These are phyloP conservation scores for Lycaena phlaeas DNA, from an alignment of 2,888 invertebrate species.

Conservation along the genomic window DNA sequence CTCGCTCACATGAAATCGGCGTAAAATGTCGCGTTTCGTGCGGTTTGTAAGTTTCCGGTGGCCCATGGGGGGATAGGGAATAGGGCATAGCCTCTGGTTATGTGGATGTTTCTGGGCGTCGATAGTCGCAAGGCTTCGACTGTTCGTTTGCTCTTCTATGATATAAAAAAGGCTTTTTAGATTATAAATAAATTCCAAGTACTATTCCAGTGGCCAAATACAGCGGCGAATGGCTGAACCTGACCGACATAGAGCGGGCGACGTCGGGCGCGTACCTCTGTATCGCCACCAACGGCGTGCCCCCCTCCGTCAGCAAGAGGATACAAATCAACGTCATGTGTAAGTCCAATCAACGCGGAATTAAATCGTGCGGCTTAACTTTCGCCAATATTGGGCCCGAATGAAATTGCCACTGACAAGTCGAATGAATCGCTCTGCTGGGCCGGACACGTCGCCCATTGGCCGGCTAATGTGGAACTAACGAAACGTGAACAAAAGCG, in stretches of 20 bases:
- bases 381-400: constrained; percentile 13
- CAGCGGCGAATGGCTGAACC: constrained; percentile 69
- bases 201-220: constrained; percentile 63
- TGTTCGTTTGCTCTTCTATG: too few species aligned
- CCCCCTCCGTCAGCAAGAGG: constrained; percentile 63
- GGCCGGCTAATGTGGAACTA: constrained; percentile 11
- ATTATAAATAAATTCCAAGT: too few species aligned
- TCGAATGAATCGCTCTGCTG: constrained; percentile 22
- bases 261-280: constrained; percentile 78
- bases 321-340: constrained; percentile 72
- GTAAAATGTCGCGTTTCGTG: too few species aligned
- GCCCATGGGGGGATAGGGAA: too few species aligned
- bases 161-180: too few species aligned
- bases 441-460: constrained; percentile 21
- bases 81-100: too few species aligned
- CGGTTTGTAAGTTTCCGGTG: too few species aligned
- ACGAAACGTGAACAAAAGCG: constrained; percentile 7
- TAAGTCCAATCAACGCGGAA: constrained; percentile 39
- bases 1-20: too few species aligned
- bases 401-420: constrained; percentile 22
- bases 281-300: constrained; percentile 77
- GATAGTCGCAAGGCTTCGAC: too few species aligned
- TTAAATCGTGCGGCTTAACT: constrained; percentile 18
- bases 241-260: constrained; percentile 70
- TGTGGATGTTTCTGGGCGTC: too few species aligned